Base-by-base conservation (phyloP, 2,888 invertebrate genomes). In the Drosophila paranaensis region DNA sequence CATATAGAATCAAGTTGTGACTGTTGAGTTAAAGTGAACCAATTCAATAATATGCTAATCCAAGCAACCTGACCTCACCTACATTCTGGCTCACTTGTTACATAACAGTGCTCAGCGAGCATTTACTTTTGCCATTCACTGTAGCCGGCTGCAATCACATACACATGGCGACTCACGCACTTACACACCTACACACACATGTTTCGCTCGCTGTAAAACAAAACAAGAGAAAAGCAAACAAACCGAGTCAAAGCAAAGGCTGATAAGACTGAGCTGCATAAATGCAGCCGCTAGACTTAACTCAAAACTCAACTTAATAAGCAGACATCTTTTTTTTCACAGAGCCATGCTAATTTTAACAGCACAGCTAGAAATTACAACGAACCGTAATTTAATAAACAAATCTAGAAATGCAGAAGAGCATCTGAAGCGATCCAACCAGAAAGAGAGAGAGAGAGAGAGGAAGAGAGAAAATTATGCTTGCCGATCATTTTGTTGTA, bases 161-260 rank as follows among this genome's bases (percentile, higher is more conserved):
- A 25, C 42, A 50, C 51, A 60, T 30, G 46, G 6, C 14, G 14
- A 27, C 35, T 53, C 14, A 54, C 40, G 6, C 56, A 50, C 3
- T 27, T 4, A 27, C 40, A 71, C 39, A 53, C 10, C 13, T 16
- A 39, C 39, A 25, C 11, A 55, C 30, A 43, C 43, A 43, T 45
- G 43, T 27, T 39, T 40, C 11, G 56, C 25, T 30, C 27, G 55
- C 57, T 58, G 76, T 69, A 71, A 87, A 81, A 56, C 69, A 78
- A 74, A 89, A 77, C 57, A 82, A 71, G 67, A 67, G 66, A 66
- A 74, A 63, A 84, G 56, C 68, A 79, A 79, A 84, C 58, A 73
- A 51, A 61, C 2, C 27, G 30, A 55, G 54, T 45, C 53, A 33
- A 10, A 39, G 53, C 13, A 63, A 50, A 25, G 35, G 56, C 71